These are phyloP conservation scores for Ceratosolen solmsi DNA, from an alignment of 1,140 invertebrate species.

Conservation along the genomic window DNA sequence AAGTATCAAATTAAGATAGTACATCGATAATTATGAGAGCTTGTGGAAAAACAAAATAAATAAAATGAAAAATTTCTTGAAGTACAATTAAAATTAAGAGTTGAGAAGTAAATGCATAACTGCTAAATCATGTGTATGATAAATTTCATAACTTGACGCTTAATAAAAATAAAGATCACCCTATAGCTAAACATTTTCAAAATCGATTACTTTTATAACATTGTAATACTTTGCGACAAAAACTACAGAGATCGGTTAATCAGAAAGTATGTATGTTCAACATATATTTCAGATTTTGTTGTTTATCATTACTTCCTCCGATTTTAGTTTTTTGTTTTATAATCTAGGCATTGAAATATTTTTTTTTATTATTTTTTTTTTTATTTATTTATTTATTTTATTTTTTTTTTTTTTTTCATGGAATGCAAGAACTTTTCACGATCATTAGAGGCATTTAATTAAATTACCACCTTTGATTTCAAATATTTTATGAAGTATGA, in stretches of 20 bases:
- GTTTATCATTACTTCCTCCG: not conserved
- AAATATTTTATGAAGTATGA: slow-evolving; percentile 17
- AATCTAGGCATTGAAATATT: not conserved
- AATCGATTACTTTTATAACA: slow-evolving; percentile 37
- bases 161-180: slow-evolving; percentile 26
- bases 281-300: slow-evolving; percentile 2
- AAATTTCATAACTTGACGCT: slow-evolving; percentile 5
- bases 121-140: slow-evolving; percentile 7
- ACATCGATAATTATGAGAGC: slow-evolving; percentile 6
- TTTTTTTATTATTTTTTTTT: not conserved
- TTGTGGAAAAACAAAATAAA: slow-evolving; percentile 38
- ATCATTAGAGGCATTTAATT: slow-evolving; percentile 1
- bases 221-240: slow-evolving; percentile 43
- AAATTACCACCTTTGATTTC: not conserved
- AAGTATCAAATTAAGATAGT: slow-evolving; percentile 34
- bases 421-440: slow-evolving; percentile 30
- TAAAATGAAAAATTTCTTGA: slow-evolving; percentile 28
- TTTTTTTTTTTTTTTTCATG: slow-evolving; percentile 10
- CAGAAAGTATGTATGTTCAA: not conserved
- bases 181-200: slow-evolving; percentile 31
- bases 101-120: not conserved
- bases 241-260: slow-evolving; percentile 31
- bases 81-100: slow-evolving; percentile 33
- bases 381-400: not conserved
- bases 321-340: not conserved